Evolutionary conservation across 2,797 vertebrate genomes (phyloP), one percentile per base, ranked within the genome.

Genomic region (Vultur gryphus): DNA sequence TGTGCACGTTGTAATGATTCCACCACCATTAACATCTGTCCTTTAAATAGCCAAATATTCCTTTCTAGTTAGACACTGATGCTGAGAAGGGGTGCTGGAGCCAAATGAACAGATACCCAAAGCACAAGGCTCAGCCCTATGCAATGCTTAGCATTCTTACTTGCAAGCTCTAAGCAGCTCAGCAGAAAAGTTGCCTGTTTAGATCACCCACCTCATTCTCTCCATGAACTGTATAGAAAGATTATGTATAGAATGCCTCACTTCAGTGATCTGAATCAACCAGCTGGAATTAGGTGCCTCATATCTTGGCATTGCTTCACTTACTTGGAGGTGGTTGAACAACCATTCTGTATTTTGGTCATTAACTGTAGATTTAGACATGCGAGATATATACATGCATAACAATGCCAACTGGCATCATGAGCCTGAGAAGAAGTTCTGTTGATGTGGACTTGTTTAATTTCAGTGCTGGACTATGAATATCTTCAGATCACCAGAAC

Each of bases 401-500:
- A 87, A 49, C 23, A 72, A 65, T 43, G 51, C 33, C 55, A 94
- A 66, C 17, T 76, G 79, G 49, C 75, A 66, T 35, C 48, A 9
- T 28, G 10, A 95, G 54, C 49, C 79, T 88, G 76, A 81, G 64
- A 94, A 94, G 88, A 70, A 16, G 7, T 51, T 93, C 25, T 81
- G 79, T 62, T 85, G 21, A 55, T 58, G 44, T 66, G 76, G 39
- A 90, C 15, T 73, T 79, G 61, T 89, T 91, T 77, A 33, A 81
- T 80, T 93, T 90, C 59, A 88, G 29, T 59, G n/a, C n/a, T 88
- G 48, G 57, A 59, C 84, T 81, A 57, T n/a, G 2, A 88, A 54
- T 90, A 90, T 86, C 64, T 88, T 88, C 64, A 90, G 76, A 91
- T 90, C 35, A 67, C 46, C 33, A 64, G 55, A 44, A 59, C 29